Conservation (phyloP, 2,113 vertebrate genomes). For the Phaetusa simplex region DNA sequence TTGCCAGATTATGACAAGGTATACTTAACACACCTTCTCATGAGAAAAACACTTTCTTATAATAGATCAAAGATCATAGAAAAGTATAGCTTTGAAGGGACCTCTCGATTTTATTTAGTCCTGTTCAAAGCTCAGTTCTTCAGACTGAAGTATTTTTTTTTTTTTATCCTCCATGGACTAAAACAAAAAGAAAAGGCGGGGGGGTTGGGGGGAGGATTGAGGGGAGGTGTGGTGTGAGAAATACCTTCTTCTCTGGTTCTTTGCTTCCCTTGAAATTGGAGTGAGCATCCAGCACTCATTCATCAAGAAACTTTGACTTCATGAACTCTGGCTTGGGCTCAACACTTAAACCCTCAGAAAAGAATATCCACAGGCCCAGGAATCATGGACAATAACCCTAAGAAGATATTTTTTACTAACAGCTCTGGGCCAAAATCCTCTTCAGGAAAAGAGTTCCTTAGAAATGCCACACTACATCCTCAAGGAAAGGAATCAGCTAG, state of each 20-base stretch:
- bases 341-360: not conserved
- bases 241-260: not conserved
- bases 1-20: not conserved
- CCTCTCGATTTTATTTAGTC: not conserved
- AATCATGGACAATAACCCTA: not conserved
- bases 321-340: not conserved
- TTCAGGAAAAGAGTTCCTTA: not conserved
- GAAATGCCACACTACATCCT: not conserved
- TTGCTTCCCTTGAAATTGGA: not conserved
- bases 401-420: not conserved
- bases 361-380: not conserved
- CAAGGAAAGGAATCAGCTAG: not conserved
- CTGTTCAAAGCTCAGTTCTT: not conserved
- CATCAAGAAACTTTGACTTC: not conserved
- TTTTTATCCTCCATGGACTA: not conserved
- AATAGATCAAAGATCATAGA: not conserved
- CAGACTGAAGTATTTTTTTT: not conserved
- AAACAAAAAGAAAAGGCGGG: not conserved
- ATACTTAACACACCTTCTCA: not conserved
- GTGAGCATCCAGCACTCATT: not conserved
- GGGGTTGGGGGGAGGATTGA: rapidly evolving
- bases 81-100: not conserved
- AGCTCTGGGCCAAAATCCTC: not conserved
- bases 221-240: too few relatives aligned
- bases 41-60: not conserved